Evolutionary conservation across 2,888 invertebrate species (phyloP).

Genomic region (Sthenelais limicola): DNA sequence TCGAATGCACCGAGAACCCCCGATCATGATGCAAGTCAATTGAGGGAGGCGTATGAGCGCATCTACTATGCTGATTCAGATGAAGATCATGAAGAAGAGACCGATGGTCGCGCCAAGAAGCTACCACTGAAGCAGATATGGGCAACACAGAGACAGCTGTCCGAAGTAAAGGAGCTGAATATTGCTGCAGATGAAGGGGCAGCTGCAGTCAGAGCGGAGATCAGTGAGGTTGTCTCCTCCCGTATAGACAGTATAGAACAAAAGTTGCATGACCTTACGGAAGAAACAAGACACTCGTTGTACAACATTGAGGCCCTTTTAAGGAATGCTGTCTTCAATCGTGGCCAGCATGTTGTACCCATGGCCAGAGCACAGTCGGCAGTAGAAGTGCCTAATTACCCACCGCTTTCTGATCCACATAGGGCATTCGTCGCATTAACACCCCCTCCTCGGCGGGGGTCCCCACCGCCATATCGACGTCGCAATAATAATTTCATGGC

Average conservation of each 20-base stretch:
- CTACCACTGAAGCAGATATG: not conserved
- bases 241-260: constrained; percentile 26
- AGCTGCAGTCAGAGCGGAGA: not conserved
- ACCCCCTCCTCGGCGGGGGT: too few relatives aligned
- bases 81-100: not conserved
- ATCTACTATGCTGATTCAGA: not conserved
- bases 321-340: constrained; percentile 46
- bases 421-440: too few relatives aligned
- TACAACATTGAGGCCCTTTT: constrained; percentile 49
- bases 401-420: too few relatives aligned
- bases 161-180: not conserved
- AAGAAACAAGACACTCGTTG: constrained; percentile 44
- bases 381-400: too few relatives aligned
- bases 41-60: not conserved
- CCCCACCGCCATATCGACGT: too few relatives aligned
- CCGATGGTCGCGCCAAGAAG: not conserved
- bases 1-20: too few relatives aligned
- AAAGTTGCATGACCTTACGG: constrained; percentile 38
- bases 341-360: too few relatives aligned
- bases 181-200: not conserved
- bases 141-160: not conserved
- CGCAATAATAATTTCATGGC: too few relatives aligned
- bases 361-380: too few relatives aligned
- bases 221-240: not conserved
- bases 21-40: not conserved